These are phyloP conservation scores for Conus ventricosus DNA, from an alignment of 1,140 invertebrate species.

Conservation along the genomic window DNA sequence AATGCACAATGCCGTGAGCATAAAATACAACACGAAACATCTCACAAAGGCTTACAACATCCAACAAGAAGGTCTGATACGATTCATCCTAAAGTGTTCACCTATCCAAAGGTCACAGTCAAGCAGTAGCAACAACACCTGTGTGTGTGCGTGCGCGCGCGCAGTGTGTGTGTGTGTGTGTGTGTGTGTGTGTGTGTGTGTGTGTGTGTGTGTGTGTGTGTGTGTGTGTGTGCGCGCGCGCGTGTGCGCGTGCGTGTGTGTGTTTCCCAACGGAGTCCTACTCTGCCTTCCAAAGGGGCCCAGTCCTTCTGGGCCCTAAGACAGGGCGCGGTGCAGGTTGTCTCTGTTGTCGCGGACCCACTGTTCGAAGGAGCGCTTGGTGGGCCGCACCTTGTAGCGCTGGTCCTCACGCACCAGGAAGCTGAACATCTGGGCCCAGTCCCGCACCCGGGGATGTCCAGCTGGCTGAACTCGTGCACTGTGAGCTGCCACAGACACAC, in stretches of 20 bases:
- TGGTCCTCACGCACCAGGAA: conserved; percentile 63
- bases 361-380: conserved; percentile 51
- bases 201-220: background rate
- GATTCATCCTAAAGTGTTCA: too few species aligned
- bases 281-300: too few species aligned
- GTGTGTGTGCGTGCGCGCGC: background rate
- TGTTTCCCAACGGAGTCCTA: too few species aligned
- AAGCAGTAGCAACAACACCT: background rate
- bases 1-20: too few species aligned
- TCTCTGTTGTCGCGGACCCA: conserved; percentile 56
- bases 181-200: background rate
- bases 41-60: too few species aligned
- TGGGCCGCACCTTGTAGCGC: conserved; percentile 51
- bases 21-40: too few species aligned
- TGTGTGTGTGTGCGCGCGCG: background rate
- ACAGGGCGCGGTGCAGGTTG: conserved; percentile 33
- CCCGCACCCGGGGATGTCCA: conserved; percentile 48
- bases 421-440: conserved; percentile 66
- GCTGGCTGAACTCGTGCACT: conserved; percentile 46
- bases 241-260: too few species aligned
- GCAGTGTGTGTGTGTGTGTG: conserved; percentile 1
- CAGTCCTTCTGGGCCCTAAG: background rate
- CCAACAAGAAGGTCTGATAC: too few species aligned
- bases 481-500: conserved; percentile 47
- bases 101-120: too few species aligned